Conservation (phyloP, 2,113 vertebrate species). For the Dipodomys spectabilis region DNA sequence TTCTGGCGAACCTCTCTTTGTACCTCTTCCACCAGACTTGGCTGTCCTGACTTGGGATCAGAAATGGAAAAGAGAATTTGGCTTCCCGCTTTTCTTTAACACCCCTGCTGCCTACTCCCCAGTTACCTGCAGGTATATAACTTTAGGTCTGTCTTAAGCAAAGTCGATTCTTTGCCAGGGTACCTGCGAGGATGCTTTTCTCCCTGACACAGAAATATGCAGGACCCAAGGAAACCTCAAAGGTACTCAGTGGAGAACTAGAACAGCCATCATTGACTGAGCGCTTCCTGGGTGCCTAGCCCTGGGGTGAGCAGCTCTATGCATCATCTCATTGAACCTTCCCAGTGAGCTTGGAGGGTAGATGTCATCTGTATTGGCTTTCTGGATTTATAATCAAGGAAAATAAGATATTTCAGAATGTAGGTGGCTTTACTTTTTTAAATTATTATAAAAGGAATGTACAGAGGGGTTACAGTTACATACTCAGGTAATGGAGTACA, state of each 20-base stretch:
- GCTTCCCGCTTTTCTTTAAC: neutral
- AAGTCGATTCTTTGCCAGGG: neutral
- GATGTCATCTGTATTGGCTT: neutral
- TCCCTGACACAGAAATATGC: neutral
- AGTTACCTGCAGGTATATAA: neutral
- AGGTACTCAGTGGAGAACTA: neutral
- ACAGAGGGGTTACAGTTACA: too few relatives aligned
- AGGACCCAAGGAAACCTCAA: neutral
- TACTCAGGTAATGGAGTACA: too few relatives aligned
- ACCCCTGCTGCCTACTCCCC: neutral
- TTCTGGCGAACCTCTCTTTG: neutral
- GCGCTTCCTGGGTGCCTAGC: neutral
- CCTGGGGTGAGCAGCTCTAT: neutral
- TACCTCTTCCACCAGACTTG: neutral
- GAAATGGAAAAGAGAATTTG: neutral
- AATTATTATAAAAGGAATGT: too few relatives aligned
- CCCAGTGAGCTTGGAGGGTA: neutral
- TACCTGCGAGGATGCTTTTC: neutral
- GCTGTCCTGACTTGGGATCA: neutral
- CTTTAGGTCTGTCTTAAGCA: neutral
- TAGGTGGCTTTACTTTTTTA: neutral
- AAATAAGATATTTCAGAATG: conserved; percentile 1
- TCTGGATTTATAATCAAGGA: neutral
- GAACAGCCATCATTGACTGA: neutral
- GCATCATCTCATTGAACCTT: neutral